Conservation (phyloP, 2,113 vertebrate genomes). For the Zapus hudsonius region DNA sequence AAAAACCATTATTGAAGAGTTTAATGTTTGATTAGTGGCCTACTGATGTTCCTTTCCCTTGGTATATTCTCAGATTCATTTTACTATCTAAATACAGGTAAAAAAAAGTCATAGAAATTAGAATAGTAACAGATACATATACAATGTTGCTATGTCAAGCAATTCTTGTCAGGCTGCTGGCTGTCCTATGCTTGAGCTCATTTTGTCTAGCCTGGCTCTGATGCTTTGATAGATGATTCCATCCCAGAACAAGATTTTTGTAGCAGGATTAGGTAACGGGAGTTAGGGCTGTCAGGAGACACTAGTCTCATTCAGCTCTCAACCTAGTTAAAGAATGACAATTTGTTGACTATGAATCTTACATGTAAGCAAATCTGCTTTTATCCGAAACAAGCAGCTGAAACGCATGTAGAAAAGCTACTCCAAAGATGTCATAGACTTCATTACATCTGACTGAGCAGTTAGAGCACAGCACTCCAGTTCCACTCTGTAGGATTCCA, state of each 20-base stretch:
- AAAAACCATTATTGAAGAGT: background rate
- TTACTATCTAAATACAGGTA: background rate
- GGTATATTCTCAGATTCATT: background rate
- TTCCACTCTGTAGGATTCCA: constrained; percentile 20
- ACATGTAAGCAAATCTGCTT: background rate
- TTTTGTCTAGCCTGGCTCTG: background rate
- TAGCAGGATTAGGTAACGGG: background rate
- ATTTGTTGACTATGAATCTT: background rate
- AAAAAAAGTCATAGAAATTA: background rate
- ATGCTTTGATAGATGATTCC: background rate
- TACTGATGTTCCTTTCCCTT: background rate
- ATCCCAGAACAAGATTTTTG: background rate
- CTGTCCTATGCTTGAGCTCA: background rate
- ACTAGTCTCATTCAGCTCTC: background rate
- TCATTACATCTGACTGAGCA: background rate
- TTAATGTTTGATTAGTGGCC: background rate
- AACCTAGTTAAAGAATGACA: background rate
- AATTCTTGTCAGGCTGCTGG: background rate
- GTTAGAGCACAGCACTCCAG: background rate
- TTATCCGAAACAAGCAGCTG: background rate
- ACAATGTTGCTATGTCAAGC: background rate
- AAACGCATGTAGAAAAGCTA: constrained; percentile 7
- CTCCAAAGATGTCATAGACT: background rate
- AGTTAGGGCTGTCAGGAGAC: background rate
- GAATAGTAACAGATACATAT: background rate